Conservation (phyloP, 2,888 invertebrate species). For the Cryptophagus acutangulus region DNA sequence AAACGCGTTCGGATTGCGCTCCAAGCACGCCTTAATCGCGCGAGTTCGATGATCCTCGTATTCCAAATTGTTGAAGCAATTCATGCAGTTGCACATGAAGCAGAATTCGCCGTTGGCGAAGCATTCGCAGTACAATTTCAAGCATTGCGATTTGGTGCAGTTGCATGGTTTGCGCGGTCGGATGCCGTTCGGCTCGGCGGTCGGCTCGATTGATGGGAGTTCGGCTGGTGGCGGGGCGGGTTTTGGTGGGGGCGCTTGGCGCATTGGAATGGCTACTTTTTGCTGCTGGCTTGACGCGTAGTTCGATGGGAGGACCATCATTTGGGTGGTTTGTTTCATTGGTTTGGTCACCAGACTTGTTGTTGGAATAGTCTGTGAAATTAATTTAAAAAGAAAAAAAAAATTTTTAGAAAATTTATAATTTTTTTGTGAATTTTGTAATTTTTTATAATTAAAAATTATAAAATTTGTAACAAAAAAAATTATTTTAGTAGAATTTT, state of each 20-base stretch:
- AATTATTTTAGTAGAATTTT: no score
- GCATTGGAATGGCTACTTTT: slow-evolving; percentile 39
- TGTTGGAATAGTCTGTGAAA: slow-evolving; percentile 25
- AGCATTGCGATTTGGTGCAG: slow-evolving; percentile 97
- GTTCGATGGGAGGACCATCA: slow-evolving; percentile 54
- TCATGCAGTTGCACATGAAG: slow-evolving; percentile 94
- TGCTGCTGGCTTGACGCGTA: slow-evolving; percentile 4
- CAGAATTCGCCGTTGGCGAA: slow-evolving; percentile 99
- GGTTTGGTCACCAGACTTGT: slow-evolving; percentile 28
- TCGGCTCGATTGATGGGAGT: slow-evolving; percentile 15
- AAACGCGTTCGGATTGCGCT: slow-evolving; percentile 96
- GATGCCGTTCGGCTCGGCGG: slow-evolving; percentile 44
- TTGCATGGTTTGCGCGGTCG: slow-evolving; percentile 93
- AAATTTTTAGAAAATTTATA: no score
- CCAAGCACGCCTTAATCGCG: slow-evolving; percentile 91
- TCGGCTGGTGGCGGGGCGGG: slow-evolving; percentile 15
- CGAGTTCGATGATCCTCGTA: slow-evolving; percentile 90
- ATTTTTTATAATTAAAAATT: no score
- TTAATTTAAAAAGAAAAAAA: slow-evolving; percentile 41
- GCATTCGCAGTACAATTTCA: slow-evolving; percentile 98
- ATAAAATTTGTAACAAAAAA: no score
- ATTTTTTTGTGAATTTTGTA: no score
- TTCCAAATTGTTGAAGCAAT: slow-evolving; percentile 93
- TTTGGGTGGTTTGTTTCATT: slow-evolving; percentile 45
- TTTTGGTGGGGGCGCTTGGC: slow-evolving; percentile 14